Evolutionary conservation across 2,113 vertebrate genomes (phyloP).

Genomic region (Caretta caretta): DNA sequence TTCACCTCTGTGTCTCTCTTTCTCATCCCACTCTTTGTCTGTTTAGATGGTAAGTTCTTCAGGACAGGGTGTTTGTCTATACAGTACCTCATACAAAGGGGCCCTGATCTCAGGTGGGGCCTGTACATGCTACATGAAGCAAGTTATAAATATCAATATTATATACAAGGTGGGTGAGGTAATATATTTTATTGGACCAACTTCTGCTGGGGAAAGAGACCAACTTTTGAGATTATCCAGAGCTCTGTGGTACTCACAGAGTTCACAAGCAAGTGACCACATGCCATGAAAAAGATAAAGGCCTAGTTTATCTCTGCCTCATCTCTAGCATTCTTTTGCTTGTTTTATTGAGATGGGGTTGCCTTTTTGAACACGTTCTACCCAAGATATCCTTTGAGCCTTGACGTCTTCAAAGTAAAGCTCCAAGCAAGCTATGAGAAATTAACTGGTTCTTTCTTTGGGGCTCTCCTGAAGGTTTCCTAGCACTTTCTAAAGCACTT

Average conservation of each 20-base stretch:
- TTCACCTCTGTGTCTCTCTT: neutral
- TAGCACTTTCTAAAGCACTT: neutral
- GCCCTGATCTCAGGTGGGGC: neutral
- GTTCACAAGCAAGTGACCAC: neutral
- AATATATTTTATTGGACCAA: no score
- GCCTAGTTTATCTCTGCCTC: neutral
- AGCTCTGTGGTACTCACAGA: neutral
- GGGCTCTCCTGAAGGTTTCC: neutral
- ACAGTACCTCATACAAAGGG: neutral
- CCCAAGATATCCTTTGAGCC: neutral
- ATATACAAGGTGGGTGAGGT: neutral
- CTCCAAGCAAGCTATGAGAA: neutral
- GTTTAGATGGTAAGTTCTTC: rapidly evolving
- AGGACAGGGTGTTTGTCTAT: neutral
- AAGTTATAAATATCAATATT: neutral
- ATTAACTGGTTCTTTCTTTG: neutral
- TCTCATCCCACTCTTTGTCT: neutral
- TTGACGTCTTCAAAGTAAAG: neutral
- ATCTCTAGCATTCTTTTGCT: constrained; percentile 6
- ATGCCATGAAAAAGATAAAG: neutral
- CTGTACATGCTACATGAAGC: neutral
- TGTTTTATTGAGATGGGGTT: neutral
- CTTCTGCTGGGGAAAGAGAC: no score
- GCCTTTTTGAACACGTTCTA: constrained; percentile 34
- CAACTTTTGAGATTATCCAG: neutral